A percentile compares a stretch with the other conserved stretches of the same genome.
phyloP scores from a whole-genome alignment of 2,113 vertebrate species.

The Antigone vipio region DNA sequence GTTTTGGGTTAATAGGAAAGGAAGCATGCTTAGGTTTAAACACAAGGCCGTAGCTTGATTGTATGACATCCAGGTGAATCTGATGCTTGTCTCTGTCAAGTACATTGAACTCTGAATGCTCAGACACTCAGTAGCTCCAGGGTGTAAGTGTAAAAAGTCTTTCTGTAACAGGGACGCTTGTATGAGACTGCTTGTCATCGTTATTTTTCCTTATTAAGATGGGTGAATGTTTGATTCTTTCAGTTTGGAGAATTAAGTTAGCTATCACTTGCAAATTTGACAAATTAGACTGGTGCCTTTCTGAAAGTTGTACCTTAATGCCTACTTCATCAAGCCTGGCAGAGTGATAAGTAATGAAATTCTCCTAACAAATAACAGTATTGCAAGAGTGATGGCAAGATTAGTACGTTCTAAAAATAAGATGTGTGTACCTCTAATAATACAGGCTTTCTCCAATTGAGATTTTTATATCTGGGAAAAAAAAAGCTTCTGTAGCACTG shows the following conservation, averaged over 20 bases:
- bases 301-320: background rate
- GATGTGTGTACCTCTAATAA: background rate
- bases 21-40: background rate
- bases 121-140: background rate
- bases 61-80: background rate
- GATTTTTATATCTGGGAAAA: background rate
- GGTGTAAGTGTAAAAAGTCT: background rate
- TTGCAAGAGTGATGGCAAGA: background rate
- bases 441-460: background rate
- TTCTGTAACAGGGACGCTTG: background rate
- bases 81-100: background rate
- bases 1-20: background rate
- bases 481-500: accelerated
- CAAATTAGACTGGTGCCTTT: background rate
- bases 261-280: background rate
- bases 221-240: background rate
- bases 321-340: background rate
- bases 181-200: background rate
- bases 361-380: background rate
- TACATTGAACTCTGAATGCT: background rate
- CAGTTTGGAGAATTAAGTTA: background rate
- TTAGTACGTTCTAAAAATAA: background rate
- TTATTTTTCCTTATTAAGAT: background rate
- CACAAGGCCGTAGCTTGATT: accelerated
- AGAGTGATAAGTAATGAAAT: background rate